Conservation (phyloP, 2,888 invertebrate species). For the Philereme transversata region DNA sequence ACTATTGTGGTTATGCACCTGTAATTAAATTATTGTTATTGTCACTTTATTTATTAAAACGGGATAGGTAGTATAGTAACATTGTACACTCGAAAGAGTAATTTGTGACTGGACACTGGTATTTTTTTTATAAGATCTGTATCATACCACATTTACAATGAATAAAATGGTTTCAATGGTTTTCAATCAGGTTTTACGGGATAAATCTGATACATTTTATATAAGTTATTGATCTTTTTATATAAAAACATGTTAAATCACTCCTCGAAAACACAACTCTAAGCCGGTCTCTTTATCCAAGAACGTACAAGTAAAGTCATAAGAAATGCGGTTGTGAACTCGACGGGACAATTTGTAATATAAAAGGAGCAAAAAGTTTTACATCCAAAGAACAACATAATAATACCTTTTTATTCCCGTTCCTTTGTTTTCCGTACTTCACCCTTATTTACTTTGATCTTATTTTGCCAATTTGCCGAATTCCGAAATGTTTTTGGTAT, state of each 20-base stretch:
- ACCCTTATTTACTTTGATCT: conserved; percentile 37
- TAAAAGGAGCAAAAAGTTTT: conserved; percentile 33
- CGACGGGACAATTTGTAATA: conserved; percentile 33
- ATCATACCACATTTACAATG: too few species aligned
- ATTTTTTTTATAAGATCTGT: too few species aligned
- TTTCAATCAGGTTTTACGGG: too few species aligned
- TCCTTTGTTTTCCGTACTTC: conserved; percentile 38
- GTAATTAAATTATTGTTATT: too few species aligned
- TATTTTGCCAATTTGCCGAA: conserved; percentile 35
- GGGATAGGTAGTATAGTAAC: too few species aligned
- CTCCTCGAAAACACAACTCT: conserved; percentile 20
- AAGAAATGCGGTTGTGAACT: conserved; percentile 30
- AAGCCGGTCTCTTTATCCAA: conserved; percentile 26
- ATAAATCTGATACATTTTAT: background rate
- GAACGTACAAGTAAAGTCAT: conserved; percentile 25
- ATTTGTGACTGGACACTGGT: too few species aligned
- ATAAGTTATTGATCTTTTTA: conserved; percentile 7
- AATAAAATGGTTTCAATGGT: too few species aligned
- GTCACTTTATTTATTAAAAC: too few species aligned
- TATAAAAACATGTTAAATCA: conserved; percentile 17
- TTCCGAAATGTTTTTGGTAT: conserved; percentile 27
- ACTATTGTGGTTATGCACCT: too few species aligned
- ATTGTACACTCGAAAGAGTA: too few species aligned
- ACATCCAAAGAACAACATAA: conserved; percentile 33
- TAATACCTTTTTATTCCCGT: conserved; percentile 41